Evolutionary conservation across 2,888 invertebrate genomes (phyloP), one percentile per base, ranked within the genome.

Genomic region (Elysia crispata): DNA sequence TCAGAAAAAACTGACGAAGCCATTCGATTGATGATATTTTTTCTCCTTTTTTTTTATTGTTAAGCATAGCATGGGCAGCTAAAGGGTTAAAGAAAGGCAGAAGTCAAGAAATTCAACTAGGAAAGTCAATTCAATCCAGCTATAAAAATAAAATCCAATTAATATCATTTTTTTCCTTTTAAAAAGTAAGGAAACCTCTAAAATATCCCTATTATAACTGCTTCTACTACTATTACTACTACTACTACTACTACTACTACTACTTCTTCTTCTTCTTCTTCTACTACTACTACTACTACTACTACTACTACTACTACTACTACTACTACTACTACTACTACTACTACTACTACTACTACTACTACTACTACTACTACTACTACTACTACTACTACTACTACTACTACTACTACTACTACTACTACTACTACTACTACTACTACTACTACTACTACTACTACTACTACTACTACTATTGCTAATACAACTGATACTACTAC

Each of bases 291-390:
- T 85, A 82, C 50, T 85, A 86, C 67, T 85, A 84, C 77, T 86
- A 85, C 75, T 85, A 82, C 79, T 85, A 86, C 66, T 86, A 81
- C 60, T 86, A 85, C 66, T 85, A 81, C 62, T 86, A 86, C 74
- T 80, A 80, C 69, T 86, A 87, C 73, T 86, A 86, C 76, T 85
- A 86, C 76, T 85, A 85, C 82, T 23, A 31, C 72, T 69, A 49
- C 41, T 23, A 57, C 31, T 62, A 69, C 28, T 33, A 72, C 49
- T 62, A 60, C 31, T 73, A 64, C 66, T 20, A 75, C 31, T 67
- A 23, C 30, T n/a, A 41, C n/a, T n/a, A n/a, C n/a, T n/a, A 50
- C 25, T 76, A 49, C 60, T n/a, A 57, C 49, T 81, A 11, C 54
- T 62, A 31, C 15, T 77, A 49, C 54, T n/a, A 28, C 30, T 57